Base-by-base conservation (phyloP, 1,140 invertebrate genomes). In the Patella vulgata region DNA sequence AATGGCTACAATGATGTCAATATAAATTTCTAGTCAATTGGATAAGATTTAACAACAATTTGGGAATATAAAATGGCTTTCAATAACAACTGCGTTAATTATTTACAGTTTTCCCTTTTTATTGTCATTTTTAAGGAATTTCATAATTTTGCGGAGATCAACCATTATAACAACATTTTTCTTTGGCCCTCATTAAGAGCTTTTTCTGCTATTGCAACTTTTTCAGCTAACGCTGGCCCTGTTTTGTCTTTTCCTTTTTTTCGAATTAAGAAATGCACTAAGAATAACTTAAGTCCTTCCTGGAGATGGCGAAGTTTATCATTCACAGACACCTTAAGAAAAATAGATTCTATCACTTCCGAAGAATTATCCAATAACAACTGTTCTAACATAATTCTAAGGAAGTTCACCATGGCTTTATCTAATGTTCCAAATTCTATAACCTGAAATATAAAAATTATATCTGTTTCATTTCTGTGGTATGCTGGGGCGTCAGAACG, bases 371-470 rank as follows among this genome's bases (percentile, higher is more conserved):
- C 85, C 8, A 31, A 52, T 25, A 95, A 84, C 53, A 94, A 87
- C 3, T 87, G 88, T 0, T 91, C 74, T 27, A 95, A 82, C 36
- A 91, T 88, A 70, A 90, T 88, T 44, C 90, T 87, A 70, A 94
- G 84, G 65, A 94, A 89, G 36, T 88, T 82, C 12, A 93, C 87
- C 21, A 88, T 88, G 0, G 83, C 74, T 78, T 91, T 91, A 68
- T 92, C 89, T 67, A 94, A 85, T 74, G 93, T 91, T 0, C 89
- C 88, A 82, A 94, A 92, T 72, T 93, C 84, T n/a, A 95, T 87
- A 27, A 91, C 88, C 91, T 93, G 80, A 42, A 86, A 65, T 17
- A 46, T 17, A 52, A 21, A 56, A 43, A 23, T n/a, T n/a, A n/a
- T n/a, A n/a, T n/a, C n/a, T n/a, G n/a, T n/a, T n/a, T n/a, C n/a